These are phyloP conservation scores for Drosophila paulistorum DNA, from an alignment of 1,140 invertebrate species.

Conservation along the genomic window DNA sequence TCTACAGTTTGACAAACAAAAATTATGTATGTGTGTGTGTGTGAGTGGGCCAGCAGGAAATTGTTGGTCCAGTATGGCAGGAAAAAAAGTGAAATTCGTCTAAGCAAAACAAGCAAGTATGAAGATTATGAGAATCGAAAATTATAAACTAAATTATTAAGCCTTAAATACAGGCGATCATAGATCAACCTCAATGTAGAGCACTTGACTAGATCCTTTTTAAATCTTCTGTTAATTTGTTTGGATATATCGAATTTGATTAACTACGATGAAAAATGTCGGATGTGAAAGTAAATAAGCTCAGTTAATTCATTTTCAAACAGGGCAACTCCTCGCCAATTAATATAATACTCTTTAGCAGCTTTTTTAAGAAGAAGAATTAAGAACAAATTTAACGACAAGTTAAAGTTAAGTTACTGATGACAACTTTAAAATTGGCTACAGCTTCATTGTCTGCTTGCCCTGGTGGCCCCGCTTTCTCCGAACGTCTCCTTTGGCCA, in stretches of 20 bases:
- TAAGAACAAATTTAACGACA: conserved; percentile 40
- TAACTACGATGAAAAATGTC: too few relatives aligned
- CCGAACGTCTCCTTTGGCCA: background rate
- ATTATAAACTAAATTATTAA: background rate
- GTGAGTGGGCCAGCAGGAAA: conserved; percentile 1
- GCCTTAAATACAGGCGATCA: background rate
- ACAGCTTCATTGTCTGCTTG: conserved; percentile 17
- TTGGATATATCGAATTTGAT: too few relatives aligned
- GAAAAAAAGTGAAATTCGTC: background rate
- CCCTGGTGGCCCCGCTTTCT: background rate
- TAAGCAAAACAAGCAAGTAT: background rate
- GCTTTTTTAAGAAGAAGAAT: background rate
- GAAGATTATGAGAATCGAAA: background rate
- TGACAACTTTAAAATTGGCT: conserved; percentile 59
- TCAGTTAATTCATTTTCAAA: too few relatives aligned
- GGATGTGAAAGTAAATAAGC: too few relatives aligned
- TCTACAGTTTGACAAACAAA: conserved; percentile 14
- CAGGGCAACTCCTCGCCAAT: background rate
- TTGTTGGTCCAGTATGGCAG: background rate
- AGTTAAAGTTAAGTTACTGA: conserved; percentile 31
- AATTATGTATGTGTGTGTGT: background rate
- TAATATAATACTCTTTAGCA: background rate
- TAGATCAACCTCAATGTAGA: too few relatives aligned
- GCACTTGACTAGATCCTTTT: too few relatives aligned
- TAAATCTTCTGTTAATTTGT: too few relatives aligned